Percentiles rank a stretch among this genome's conserved stretches.
phyloP scores from a whole-genome alignment of 1,140 invertebrate genomes.

The Lepidurus packardi region DNA sequence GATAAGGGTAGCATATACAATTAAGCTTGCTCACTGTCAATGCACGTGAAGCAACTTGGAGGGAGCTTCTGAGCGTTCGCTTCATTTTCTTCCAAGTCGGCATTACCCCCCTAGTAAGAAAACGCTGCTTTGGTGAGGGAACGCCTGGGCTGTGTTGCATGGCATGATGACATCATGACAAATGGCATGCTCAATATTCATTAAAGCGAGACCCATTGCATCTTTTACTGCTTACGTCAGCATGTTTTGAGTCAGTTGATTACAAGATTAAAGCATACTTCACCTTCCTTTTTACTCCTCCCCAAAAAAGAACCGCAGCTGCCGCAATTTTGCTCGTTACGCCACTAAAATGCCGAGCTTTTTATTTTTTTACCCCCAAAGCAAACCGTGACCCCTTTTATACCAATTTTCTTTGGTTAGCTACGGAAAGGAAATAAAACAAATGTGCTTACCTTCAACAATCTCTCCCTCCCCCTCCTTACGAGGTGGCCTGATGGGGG shows the following conservation, averaged over 20 bases:
- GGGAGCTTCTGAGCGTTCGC: background rate
- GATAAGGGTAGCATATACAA: too few relatives aligned
- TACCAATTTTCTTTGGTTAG: background rate
- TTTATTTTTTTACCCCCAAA: background rate
- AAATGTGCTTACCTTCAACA: constrained; percentile 14
- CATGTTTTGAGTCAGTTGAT: constrained; percentile 4
- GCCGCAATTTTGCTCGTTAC: background rate
- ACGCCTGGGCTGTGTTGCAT: background rate
- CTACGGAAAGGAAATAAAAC: background rate
- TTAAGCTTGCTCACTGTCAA: too few relatives aligned
- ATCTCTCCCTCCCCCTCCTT: background rate
- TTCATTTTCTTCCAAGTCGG: background rate
- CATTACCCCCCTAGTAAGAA: background rate
- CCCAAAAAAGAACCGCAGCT: background rate
- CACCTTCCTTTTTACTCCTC: background rate
- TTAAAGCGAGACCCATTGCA: background rate
- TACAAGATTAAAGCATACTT: constrained; percentile 16
- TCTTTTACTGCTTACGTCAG: background rate
- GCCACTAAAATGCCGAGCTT: background rate
- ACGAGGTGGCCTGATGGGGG: background rate
- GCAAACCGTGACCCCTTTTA: background rate
- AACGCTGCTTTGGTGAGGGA: background rate
- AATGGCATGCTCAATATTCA: constrained; percentile 19
- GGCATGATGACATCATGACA: constrained; percentile 6
- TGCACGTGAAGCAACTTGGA: background rate